These are phyloP conservation scores for Leptinotarsa defecta DNA, from an alignment of 1,140 invertebrate species.

Conservation along the genomic window DNA sequence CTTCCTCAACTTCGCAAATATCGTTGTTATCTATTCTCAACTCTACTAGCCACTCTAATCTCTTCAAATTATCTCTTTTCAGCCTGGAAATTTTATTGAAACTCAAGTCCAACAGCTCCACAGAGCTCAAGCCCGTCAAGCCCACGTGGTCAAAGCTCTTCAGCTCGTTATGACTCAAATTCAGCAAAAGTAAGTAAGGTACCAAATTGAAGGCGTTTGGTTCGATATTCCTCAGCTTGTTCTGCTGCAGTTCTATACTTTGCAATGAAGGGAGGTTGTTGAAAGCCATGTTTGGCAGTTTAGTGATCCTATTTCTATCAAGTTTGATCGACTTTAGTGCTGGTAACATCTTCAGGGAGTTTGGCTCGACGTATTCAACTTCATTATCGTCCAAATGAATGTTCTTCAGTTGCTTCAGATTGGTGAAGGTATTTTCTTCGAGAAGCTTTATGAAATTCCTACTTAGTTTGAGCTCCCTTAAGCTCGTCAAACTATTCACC, in stretches of 20 bases:
- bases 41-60: slow-evolving; percentile 83
- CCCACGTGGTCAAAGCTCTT: slow-evolving; percentile 73
- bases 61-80: slow-evolving; percentile 64
- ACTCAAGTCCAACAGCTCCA: slow-evolving; percentile 82
- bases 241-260: slow-evolving; percentile 80
- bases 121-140: slow-evolving; percentile 69
- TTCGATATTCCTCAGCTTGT: slow-evolving; percentile 68
- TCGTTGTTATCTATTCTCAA: slow-evolving; percentile 78
- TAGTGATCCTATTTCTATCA: slow-evolving; percentile 73
- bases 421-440: slow-evolving; percentile 71
- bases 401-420: slow-evolving; percentile 70
- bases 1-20: slow-evolving; percentile 71
- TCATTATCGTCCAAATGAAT: slow-evolving; percentile 84
- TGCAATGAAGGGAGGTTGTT: slow-evolving; percentile 75
- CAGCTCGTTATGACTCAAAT: slow-evolving; percentile 79
- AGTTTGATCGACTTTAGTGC: slow-evolving; percentile 78
- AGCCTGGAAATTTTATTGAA: slow-evolving; percentile 76
- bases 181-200: slow-evolving; percentile 78
- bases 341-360: slow-evolving; percentile 75
- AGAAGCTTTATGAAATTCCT: slow-evolving; percentile 77
- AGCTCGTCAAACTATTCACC: slow-evolving; percentile 67
- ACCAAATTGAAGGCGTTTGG: slow-evolving; percentile 77
- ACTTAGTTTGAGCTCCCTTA: slow-evolving; percentile 70
- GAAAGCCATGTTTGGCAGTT: slow-evolving; percentile 75
- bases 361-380: slow-evolving; percentile 74